Base-by-base conservation (phyloP, 1,140 invertebrate species). In the Drosophila takahashii region DNA sequence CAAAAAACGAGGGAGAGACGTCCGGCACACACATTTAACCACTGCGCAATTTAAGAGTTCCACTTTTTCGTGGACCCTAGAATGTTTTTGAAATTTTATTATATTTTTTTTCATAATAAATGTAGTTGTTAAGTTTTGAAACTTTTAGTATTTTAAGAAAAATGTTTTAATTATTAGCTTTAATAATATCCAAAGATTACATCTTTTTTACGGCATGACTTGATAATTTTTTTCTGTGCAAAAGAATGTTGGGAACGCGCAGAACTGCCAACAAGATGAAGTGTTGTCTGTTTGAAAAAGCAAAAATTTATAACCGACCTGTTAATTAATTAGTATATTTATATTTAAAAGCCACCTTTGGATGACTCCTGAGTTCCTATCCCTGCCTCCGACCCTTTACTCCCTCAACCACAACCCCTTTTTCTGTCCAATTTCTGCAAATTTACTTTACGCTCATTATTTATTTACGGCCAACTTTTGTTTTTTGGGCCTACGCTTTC, bases 301-400 rank as follows among this genome's bases (percentile, higher is more conserved):
- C 27, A 27, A 4, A 59, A 58, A 75, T 83, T 47, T 79, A 60
- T 79, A 42, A 51, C 54, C 75, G 45, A 66, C 42, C 58, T 67
- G 65, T 79, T 84, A 84, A 84, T 84, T 84, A 84, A 80, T 84
- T 79, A 79, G 58, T 56, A 60, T 41, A 57, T 70, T 48, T 70
- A 57, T 57, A 70, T 69, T 69, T 50, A 32, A 26, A 65, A 50
- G 44, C 42, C 50, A 69, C 66, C 66, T 70, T 56, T 69, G 42
- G 50, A 57, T 66, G 61, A 69, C 7, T 37, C 39, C 45, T 29
- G 13, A 15, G 0, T 39, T 37, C 11, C 4, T 6, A 48, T 7
- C 15, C 22, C 1, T n/a, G 18, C 11, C 50, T 10, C 48, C 10
- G 34, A 13, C 22, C 48, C 18, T 41, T 48, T 32, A 39, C 57